Evolutionary conservation across 2,888 invertebrate species (phyloP).

Genomic region (Euphydryas editha): DNA sequence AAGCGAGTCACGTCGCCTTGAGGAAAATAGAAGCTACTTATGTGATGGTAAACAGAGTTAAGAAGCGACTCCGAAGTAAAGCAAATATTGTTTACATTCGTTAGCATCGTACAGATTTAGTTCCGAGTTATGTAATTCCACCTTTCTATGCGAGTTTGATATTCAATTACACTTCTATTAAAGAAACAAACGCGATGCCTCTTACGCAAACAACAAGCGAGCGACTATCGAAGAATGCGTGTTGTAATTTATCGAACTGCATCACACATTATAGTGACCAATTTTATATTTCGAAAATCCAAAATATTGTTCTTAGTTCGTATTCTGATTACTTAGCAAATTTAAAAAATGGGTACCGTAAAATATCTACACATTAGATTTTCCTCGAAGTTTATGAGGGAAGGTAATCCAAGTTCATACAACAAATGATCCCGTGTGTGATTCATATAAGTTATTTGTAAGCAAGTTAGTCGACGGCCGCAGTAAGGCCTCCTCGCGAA

Average conservation of each 20-base stretch:
- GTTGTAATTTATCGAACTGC: slow-evolving; percentile 29
- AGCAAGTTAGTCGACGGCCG: slow-evolving; percentile 15
- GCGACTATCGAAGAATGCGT: slow-evolving; percentile 18
- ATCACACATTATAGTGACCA: slow-evolving; percentile 15
- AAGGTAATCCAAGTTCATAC: neutral
- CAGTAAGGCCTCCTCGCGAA: slow-evolving; percentile 9
- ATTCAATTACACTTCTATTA: slow-evolving; percentile 41
- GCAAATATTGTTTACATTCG: slow-evolving; percentile 8
- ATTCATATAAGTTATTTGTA: slow-evolving; percentile 20
- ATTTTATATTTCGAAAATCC: slow-evolving; percentile 3
- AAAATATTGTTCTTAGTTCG: neutral
- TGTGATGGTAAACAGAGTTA: neutral
- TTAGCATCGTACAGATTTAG: slow-evolving; percentile 17
- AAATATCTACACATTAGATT: neutral
- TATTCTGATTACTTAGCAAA: neutral
- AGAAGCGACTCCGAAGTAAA: neutral
- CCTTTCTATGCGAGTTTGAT: slow-evolving; percentile 44
- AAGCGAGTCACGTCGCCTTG: neutral
- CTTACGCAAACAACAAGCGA: slow-evolving; percentile 39
- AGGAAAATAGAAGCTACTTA: slow-evolving; percentile 23
- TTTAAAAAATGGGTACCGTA: neutral
- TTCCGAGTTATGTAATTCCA: slow-evolving; percentile 38
- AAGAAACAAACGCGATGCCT: slow-evolving; percentile 36
- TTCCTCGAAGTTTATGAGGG: neutral
- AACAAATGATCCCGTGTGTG: neutral